Conservation (phyloP, 2,797 vertebrate genomes). For the Manis pentadactyla region DNA sequence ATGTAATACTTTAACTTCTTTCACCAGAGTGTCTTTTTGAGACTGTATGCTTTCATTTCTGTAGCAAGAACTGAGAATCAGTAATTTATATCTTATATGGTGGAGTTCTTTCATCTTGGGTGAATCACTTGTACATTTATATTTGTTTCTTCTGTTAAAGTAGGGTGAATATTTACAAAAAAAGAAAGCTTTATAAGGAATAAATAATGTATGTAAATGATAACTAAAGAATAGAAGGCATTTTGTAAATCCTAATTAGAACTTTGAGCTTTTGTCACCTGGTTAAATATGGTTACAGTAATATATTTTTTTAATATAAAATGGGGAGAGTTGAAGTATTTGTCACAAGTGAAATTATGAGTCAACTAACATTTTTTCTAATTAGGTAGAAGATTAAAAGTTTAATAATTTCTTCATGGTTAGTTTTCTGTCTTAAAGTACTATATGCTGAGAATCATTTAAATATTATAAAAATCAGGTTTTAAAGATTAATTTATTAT, state of each 20-base stretch:
- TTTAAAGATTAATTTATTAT: neutral
- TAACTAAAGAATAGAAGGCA: neutral
- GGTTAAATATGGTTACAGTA: constrained; percentile 6
- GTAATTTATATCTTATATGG: neutral
- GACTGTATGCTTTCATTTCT: neutral
- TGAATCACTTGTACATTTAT: neutral
- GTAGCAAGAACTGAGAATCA: neutral
- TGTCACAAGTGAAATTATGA: constrained; percentile 55
- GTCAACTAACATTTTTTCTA: neutral
- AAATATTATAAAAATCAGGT: constrained; percentile 1
- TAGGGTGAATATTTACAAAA: neutral
- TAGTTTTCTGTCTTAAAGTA: constrained; percentile 43
- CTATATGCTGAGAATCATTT: neutral
- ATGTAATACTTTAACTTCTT: neutral
- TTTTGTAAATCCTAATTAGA: constrained; percentile 24
- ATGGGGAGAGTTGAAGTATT: neutral
- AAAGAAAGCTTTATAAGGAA: neutral
- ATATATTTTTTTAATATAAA: neutral
- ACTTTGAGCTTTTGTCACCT: constrained; percentile 23
- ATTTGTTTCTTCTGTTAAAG: constrained; percentile 7
- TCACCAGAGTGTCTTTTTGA: neutral
- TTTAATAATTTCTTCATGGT: constrained; percentile 32
- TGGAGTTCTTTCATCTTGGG: neutral
- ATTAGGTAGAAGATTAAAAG: neutral
- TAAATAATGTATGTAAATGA: neutral